Base-by-base conservation (phyloP, 2,113 vertebrate genomes). In the Lampris incognitus region DNA sequence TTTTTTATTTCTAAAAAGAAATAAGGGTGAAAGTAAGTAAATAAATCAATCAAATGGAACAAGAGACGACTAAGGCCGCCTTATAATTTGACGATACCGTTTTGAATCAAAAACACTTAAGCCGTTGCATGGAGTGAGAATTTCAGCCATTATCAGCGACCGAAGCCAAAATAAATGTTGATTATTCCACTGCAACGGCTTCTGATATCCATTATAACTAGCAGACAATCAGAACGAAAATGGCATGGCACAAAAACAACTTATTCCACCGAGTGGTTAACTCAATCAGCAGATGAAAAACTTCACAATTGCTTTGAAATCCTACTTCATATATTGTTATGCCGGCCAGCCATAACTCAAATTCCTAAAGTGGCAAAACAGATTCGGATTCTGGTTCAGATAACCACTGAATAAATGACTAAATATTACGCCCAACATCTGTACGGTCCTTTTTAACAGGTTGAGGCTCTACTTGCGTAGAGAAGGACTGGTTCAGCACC, bases 401-500 rank as follows among this genome's bases (percentile, higher is more conserved):
- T 24, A 24, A 24, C 24, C 24, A 24, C 24, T 24, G 24, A 24
- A 24, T 24, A 24, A 24, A 24, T 24, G 24, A 24, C 24, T 24
- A 24, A 24, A 24, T 24, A 24, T 24, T 24, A 24, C 24, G 24
- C 24, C 24, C 24, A 38, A 44, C 37, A 13, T 37, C 64, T 6
- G 61, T 1, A n/a, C 3, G 3, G 61, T 52, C 62, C 11, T 58
- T 64, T 65, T 5, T 48, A 13, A 39, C 42, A 64, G 64, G 67
- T 49, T 51, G 55, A 44, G 1, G 56, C 70, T 24, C 61, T 56
- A 61, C 66, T 78, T 8, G 24, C 24, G 52, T 67, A 72, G 1
- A 39, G 50, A 67, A n/a, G 61, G 81, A 83, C 69, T 42, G 0
- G 52, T 57, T 9, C 36, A 72, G 48, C 68, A 5, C 50, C n/a